These are phyloP conservation scores for Triplophysa siluroides DNA, from an alignment of 2,113 vertebrate species.

Conservation along the genomic window DNA sequence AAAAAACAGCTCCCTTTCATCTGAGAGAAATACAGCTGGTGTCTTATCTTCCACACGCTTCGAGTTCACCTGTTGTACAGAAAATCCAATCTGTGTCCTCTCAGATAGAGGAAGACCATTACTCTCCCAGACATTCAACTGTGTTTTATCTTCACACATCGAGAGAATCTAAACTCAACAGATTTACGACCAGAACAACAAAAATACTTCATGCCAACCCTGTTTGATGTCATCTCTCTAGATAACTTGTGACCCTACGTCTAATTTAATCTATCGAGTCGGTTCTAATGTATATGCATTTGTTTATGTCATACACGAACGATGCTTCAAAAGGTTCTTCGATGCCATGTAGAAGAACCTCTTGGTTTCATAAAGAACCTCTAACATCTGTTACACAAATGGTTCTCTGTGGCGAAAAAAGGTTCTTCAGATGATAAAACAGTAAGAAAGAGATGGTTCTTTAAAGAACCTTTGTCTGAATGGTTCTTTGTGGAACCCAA, in stretches of 20 bases:
- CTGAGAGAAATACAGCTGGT: not conserved
- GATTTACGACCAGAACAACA: not conserved
- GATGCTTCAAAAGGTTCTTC: too few relatives aligned
- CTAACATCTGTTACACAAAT: too few relatives aligned
- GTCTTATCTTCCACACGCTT: conserved; percentile 27
- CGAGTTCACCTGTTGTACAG: not conserved
- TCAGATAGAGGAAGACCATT: conserved; percentile 24
- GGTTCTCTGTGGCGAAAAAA: too few relatives aligned
- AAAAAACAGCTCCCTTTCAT: not conserved
- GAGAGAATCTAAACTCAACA: not conserved
- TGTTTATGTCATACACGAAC: too few relatives aligned
- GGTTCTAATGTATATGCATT: too few relatives aligned
- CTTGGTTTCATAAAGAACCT: too few relatives aligned
- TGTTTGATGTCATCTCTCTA: not conserved
- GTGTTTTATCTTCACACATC: conserved; percentile 7
- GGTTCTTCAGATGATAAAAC: too few relatives aligned
- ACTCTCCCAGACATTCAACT: not conserved
- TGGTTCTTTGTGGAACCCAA: too few relatives aligned
- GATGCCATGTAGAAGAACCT: too few relatives aligned
- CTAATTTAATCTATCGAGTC: too few relatives aligned
- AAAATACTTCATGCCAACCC: not conserved
- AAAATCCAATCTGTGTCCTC: conserved; percentile 2
- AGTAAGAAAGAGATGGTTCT: too few relatives aligned
- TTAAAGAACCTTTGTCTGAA: too few relatives aligned
- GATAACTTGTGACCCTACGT: not conserved